phyloP scores from a whole-genome alignment of 2,888 invertebrate species.

The Sarcophaga caerulescens region DNA sequence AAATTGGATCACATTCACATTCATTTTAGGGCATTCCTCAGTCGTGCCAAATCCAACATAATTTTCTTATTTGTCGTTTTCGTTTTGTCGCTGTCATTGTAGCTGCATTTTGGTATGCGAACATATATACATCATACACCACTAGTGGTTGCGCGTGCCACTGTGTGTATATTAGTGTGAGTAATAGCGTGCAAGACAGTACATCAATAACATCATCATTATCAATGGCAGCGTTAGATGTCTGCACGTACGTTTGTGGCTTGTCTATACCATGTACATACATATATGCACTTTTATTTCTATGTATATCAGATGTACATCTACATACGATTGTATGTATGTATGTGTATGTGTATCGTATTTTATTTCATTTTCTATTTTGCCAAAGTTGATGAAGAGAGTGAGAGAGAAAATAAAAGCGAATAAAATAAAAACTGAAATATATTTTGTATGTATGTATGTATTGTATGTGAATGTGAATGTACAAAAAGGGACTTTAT shows the following conservation, averaged over 20 bases:
- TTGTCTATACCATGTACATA: background rate
- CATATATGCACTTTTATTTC: no score
- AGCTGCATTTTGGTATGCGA: no score
- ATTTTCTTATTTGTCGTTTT: background rate
- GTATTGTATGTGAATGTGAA: background rate
- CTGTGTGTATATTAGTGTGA: no score
- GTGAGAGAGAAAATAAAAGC: background rate
- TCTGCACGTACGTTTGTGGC: background rate
- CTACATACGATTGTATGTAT: no score
- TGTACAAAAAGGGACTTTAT: constrained; percentile 2
- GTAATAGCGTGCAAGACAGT: background rate
- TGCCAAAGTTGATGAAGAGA: background rate
- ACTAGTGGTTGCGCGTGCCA: no score
- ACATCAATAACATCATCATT: background rate
- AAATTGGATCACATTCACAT: no score
- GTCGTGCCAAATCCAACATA: no score
- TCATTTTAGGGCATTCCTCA: no score
- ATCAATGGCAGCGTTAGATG: background rate
- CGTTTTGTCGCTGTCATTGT: background rate
- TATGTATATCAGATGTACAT: no score
- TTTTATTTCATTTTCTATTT: background rate
- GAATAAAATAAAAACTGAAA: background rate
- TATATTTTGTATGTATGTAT: background rate
- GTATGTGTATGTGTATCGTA: background rate
- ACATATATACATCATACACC: background rate